Evolutionary conservation across 2,888 invertebrate genomes (phyloP), one percentile per base, ranked within the genome.

Genomic region (Oxyteleia sp.): DNA sequence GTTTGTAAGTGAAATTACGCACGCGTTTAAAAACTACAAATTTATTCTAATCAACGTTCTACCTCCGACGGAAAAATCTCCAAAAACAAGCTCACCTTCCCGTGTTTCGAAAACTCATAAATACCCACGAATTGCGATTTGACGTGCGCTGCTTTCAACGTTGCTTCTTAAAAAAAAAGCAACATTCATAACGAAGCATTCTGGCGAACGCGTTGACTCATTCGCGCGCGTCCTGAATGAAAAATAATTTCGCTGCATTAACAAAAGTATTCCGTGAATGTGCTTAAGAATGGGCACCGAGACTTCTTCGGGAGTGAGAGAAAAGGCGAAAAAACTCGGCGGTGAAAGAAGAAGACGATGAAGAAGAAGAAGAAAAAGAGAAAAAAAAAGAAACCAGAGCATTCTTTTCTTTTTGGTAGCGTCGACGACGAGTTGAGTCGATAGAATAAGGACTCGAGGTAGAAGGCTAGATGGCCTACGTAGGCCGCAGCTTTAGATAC

Each of bases 381-480:
- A 15, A 57, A 57, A 8, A 41, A 15, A 61, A 20, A 35, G 20
- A 20, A 49, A 20, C 20, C 15, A 2, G 11, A 32, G 23, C 68
- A 38, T 41, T 53, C 43, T 66, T 57, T 55, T 55, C 16, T 57
- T 78, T 78, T 78, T 53, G 69, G 69, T 47, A 38, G 35, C 61
- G 32, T 20, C 16, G 45, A 8, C 38, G 85, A 45, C 8, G 35
- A 59, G 83, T 38, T 84, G 86, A 84, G 66, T 85, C 81, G 78
- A 72, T 78, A 53, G 66, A 16, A 53, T 66, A 49, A 66, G 63
- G 66, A 51, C 32, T 75, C 32, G 41, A 64, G 64, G 63, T 82
- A 75, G 84, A 79, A 59, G 79, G 79, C 55, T 82, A 79, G 84
- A 47, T 49, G 45, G 78, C 41, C 53, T 61, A 69, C 59, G 74